Conservation (phyloP, 2,113 vertebrate genomes). For the Colius striatus region DNA sequence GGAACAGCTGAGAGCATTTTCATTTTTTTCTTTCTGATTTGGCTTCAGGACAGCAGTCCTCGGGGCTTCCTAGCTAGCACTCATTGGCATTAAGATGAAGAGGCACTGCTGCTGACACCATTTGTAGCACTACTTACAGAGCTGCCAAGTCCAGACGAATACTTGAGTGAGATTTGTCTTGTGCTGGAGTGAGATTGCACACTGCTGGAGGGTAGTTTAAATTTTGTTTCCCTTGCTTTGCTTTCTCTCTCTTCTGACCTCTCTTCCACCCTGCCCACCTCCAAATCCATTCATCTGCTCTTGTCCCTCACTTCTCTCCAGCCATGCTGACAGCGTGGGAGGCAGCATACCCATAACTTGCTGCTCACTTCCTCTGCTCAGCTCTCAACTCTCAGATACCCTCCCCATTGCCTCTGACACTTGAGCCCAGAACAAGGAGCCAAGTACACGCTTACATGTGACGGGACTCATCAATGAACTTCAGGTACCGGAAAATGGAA, state of each 20-base stretch:
- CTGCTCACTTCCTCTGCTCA: not conserved
- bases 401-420: not conserved
- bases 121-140: slow-evolving; percentile 65
- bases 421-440: not conserved
- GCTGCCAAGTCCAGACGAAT: slow-evolving; percentile 63
- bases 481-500: not conserved
- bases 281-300: slow-evolving; percentile 67
- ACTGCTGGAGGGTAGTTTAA: slow-evolving; percentile 36
- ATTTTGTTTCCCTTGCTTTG: slow-evolving; percentile 45
- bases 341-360: not conserved
- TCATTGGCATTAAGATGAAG: slow-evolving; percentile 43
- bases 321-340: slow-evolving; percentile 2
- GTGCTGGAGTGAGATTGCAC: slow-evolving; percentile 54
- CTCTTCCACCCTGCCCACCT: slow-evolving; percentile 43
- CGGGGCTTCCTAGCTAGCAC: not conserved
- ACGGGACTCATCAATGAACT: not conserved
- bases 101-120: slow-evolving; percentile 57
- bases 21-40: not conserved
- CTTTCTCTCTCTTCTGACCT: slow-evolving; percentile 46
- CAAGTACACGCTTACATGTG: not conserved
- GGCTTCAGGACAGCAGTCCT: slow-evolving; percentile 42
- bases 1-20: slow-evolving; percentile 54
- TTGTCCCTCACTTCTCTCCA: slow-evolving; percentile 56
- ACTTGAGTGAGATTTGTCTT: slow-evolving; percentile 56
- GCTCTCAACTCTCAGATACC: not conserved